Conservation (phyloP, 2,797 vertebrate genomes). For the Enteromius treurensis region DNA sequence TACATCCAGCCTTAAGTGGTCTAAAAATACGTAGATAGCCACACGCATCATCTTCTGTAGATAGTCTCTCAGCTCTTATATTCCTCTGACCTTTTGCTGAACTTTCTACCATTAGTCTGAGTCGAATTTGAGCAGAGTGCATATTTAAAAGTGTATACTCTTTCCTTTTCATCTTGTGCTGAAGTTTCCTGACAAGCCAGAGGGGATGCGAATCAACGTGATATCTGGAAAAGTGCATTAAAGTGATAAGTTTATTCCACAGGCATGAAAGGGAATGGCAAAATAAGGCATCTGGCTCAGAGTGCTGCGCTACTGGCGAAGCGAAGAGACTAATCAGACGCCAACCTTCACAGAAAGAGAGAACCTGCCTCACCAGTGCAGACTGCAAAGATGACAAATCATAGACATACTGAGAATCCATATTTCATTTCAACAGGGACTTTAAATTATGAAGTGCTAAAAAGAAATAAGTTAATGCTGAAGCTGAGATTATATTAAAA, state of each 20-base stretch:
- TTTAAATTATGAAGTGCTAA: constrained; percentile 62
- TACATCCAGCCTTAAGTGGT: neutral
- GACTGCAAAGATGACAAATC: constrained; percentile 67
- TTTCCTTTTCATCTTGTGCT: constrained; percentile 77
- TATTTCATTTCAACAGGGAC: constrained; percentile 64
- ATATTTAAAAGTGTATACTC: constrained; percentile 75
- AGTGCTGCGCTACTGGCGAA: constrained; percentile 69
- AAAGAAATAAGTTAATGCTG: constrained; percentile 63
- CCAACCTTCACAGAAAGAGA: constrained; percentile 67
- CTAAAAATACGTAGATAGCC: constrained; percentile 32
- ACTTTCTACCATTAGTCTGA: constrained; percentile 69
- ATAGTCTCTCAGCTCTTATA: constrained; percentile 48
- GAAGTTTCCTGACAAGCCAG: constrained; percentile 76
- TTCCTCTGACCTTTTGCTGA: constrained; percentile 71
- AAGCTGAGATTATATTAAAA: constrained; percentile 42
- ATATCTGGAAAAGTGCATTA: constrained; percentile 76
- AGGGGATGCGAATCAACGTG: constrained; percentile 74
- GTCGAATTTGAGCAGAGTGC: constrained; percentile 72
- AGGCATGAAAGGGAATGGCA: constrained; percentile 81
- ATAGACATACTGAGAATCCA: constrained; percentile 62
- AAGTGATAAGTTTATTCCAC: constrained; percentile 80
- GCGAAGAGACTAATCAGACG: constrained; percentile 75
- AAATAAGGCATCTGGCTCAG: constrained; percentile 77
- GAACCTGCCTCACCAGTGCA: constrained; percentile 35
- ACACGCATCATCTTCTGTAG: constrained; percentile 28